A percentile compares a stretch with the other conserved stretches of the same genome.
Evolutionary conservation across 2,113 vertebrate genomes (phyloP).

Genomic region (Laterallus jamaicensis): DNA sequence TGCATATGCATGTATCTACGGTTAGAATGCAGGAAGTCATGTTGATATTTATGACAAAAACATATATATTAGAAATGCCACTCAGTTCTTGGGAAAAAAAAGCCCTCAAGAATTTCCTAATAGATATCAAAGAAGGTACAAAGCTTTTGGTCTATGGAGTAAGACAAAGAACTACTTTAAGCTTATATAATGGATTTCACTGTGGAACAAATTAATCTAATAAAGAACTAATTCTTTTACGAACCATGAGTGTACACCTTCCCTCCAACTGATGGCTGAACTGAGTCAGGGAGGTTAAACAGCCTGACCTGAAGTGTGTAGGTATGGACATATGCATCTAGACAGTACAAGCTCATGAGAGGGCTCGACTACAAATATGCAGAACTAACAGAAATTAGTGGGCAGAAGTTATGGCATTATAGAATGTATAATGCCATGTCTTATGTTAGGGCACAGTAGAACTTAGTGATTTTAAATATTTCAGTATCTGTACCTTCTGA

Average conservation of each 20-base stretch:
- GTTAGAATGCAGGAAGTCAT: neutral
- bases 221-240: neutral
- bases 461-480: neutral
- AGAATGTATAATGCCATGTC: neutral
- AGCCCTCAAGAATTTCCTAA: neutral
- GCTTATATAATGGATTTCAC: neutral
- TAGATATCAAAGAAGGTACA: neutral
- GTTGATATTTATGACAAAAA: neutral
- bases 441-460: neutral
- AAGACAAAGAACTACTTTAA: neutral
- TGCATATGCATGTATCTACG: neutral
- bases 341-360: neutral
- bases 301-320: neutral
- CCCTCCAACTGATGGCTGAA: neutral
- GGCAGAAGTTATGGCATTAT: neutral
- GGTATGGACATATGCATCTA: neutral
- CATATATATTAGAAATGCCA: neutral
- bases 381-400: neutral
- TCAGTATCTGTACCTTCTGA: neutral
- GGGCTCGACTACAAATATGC: neutral
- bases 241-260: neutral
- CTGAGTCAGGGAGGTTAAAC: neutral
- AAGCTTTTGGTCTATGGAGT: neutral
- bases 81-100: neutral
- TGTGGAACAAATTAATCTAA: neutral